phyloP scores from a whole-genome alignment of 1,140 invertebrate species.

The Hydropsyche tenuis region DNA sequence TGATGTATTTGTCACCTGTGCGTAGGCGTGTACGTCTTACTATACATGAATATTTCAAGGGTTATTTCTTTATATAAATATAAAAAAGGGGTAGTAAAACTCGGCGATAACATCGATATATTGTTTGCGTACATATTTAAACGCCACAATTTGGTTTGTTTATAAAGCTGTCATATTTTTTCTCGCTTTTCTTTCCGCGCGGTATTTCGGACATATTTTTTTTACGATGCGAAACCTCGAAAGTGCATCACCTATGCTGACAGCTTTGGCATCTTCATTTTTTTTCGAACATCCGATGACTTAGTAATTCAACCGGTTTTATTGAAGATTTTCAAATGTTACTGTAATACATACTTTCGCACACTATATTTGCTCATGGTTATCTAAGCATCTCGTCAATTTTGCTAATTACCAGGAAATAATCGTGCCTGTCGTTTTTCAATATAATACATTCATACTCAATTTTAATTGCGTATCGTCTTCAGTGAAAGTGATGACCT shows the following conservation, averaged over 20 bases:
- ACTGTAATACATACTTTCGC: neutral
- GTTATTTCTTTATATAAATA: neutral
- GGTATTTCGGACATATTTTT: neutral
- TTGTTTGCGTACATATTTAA: no score
- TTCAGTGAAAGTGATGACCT: constrained; percentile 32
- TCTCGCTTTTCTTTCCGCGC: no score
- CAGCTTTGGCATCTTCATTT: constrained; percentile 13
- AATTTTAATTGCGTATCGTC: constrained; percentile 19
- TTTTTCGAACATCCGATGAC: constrained; percentile 7
- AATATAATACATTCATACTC: neutral
- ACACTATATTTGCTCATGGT: no score
- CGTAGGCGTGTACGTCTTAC: constrained; percentile 7
- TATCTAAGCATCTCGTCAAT: no score
- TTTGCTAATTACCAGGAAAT: neutral
- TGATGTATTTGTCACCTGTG: constrained; percentile 13
- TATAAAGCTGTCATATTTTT: no score
- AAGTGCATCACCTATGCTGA: neutral
- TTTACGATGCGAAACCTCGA: neutral
- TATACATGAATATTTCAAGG: neutral
- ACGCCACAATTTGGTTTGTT: no score
- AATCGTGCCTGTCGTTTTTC: neutral
- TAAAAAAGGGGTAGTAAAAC: no score
- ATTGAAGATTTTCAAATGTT: neutral
- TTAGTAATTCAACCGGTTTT: constrained; percentile 8
- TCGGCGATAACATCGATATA: no score